Conservation (phyloP, 23 tunicate genomes). For the Styela clava region DNA sequence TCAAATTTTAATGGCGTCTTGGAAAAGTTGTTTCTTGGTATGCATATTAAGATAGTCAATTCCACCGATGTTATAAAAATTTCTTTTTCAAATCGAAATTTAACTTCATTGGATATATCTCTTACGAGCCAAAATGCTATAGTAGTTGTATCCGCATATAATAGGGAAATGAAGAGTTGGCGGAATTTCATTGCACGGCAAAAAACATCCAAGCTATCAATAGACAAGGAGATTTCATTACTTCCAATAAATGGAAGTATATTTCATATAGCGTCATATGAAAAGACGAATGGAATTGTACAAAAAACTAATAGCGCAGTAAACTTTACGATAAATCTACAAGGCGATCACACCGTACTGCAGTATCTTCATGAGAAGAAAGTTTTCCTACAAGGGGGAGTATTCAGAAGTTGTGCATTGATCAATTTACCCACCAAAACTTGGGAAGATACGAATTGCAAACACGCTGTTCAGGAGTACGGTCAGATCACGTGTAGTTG, state of each 20-base stretch:
- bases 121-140: not conserved
- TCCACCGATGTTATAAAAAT: not conserved
- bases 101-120: not conserved
- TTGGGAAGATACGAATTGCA: not conserved
- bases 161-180: not conserved
- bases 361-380: not conserved
- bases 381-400: not conserved
- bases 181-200: not conserved
- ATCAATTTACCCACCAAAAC: not conserved
- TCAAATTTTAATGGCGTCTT: not conserved
- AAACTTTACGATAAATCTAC: not conserved
- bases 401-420: not conserved
- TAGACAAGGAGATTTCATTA: not conserved
- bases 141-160: not conserved
- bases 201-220: not conserved
- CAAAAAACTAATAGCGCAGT: not conserved
- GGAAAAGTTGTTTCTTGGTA: not conserved
- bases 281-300: not conserved
- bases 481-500: not conserved
- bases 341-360: not conserved
- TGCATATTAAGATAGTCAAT: not conserved
- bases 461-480: not conserved
- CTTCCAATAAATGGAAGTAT: conserved; percentile 12
- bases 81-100: not conserved
- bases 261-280: not conserved